Base-by-base conservation (phyloP, 2,113 vertebrate genomes). In the Polypterus senegalus region DNA sequence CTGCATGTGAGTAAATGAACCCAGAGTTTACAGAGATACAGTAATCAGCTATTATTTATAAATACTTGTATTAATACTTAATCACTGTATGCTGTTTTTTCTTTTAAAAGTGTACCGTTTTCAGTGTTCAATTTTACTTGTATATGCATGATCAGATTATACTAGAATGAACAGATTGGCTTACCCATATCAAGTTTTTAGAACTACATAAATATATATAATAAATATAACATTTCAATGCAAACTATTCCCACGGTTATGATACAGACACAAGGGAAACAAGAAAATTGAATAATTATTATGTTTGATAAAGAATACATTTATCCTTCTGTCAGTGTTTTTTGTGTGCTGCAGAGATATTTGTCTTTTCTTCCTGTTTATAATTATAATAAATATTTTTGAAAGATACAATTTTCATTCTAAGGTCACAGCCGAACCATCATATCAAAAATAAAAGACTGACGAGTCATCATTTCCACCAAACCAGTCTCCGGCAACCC, bases 1-100 rank as follows among this genome's bases (percentile, higher is more conserved):
- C 60, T 66, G 44, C 60, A 66, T 11, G 65, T 61, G 48, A 47
- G 58, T 52, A 43, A 5, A 6, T 52, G 27, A 27, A 27, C 27
- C 27, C 27, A 27, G 27, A 27, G 27, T 27, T 27, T 27, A 27
- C 27, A 27, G 27, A 27, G 27, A 27, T 27, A 27, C 27, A 27
- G 27, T 27, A 27, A 27, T 27, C 27, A 27, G 27, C 27, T 27
- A 27, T 27, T 27, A 27, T 27, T 27, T 27, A 27, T 27, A 27
- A 27, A 27, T 27, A 27, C 27, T 27, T 27, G 27, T 27, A 27
- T 1, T 27, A 27, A 27, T 27, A 27, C 27, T 27, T 27, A 27
- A 27, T 27, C 27, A 27, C 27, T 27, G 27, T 27, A 27, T 27
- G 27, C 27, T 27, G 27, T 2, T 27, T 27, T 27, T 27, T 27